Conservation (phyloP, 2,797 vertebrate genomes). For the Kryptolebias ocellatus region DNA sequence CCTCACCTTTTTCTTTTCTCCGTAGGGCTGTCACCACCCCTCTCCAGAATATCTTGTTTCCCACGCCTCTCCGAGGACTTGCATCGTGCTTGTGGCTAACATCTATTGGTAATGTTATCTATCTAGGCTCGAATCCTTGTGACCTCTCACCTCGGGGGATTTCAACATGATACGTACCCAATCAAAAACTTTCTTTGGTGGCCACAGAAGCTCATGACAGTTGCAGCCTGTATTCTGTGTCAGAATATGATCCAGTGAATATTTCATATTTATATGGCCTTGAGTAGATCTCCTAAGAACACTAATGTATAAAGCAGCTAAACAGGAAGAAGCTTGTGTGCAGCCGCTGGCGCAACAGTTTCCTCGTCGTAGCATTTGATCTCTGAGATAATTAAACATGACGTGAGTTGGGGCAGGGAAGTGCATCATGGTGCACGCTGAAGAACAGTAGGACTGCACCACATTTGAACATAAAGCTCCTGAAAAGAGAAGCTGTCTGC, state of each 20-base stretch:
- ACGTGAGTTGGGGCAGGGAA: slow-evolving; percentile 46
- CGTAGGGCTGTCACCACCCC: slow-evolving; percentile 14
- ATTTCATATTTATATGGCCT: slow-evolving; percentile 60
- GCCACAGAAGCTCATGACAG: slow-evolving; percentile 50
- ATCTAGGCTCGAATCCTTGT: slow-evolving; percentile 37
- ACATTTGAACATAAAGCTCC: slow-evolving; percentile 38
- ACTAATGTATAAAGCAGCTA: slow-evolving; percentile 47
- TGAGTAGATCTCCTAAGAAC: slow-evolving; percentile 59
- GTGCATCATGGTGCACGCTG: slow-evolving; percentile 46
- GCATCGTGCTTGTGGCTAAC: slow-evolving; percentile 29
- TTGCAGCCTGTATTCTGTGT: slow-evolving; percentile 35
- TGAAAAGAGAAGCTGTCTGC: slow-evolving; percentile 43
- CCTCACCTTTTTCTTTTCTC: slow-evolving; percentile 10
- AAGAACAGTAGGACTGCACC: slow-evolving; percentile 20
- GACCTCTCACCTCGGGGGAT: slow-evolving; percentile 44
- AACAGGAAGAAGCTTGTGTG: slow-evolving; percentile 47
- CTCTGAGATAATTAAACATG: slow-evolving; percentile 59
- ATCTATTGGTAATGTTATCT: slow-evolving; percentile 48
- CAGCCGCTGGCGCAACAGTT: slow-evolving; percentile 55
- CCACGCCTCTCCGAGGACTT: slow-evolving; percentile 29
- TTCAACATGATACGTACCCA: slow-evolving; percentile 14
- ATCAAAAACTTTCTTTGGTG: slow-evolving; percentile 41
- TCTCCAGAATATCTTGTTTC: slow-evolving; percentile 29
- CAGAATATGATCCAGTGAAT: slow-evolving; percentile 55
- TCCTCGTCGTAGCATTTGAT: slow-evolving; percentile 49